Evolutionary conservation across 2,888 invertebrate species (phyloP), one percentile per base, ranked within the genome.

Genomic region (Pachycephus smyrnensis): DNA sequence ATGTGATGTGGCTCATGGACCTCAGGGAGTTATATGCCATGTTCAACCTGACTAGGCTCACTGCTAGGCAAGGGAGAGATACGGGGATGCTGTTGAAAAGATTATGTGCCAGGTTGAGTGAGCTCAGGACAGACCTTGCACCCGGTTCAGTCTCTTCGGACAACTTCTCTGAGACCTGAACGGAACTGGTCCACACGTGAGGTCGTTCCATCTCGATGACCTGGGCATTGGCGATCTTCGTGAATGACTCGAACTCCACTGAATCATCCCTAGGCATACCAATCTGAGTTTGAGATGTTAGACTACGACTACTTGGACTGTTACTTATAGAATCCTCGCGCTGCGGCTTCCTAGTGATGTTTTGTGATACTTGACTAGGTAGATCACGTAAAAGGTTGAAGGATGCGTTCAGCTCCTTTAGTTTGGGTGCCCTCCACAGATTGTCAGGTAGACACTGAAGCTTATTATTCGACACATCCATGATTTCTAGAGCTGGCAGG

Each of bases 391-490:
- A 92, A 77, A 97, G 94, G 93, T 99, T 99, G 88, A 98, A 95
- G 0, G 98, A 96, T 0, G 96, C 96, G 91, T 97, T 98, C 40
- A 98, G 92, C 91, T 98, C 98, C 77, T 97, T 94, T 74, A 99
- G 92, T 79, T 96, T 95, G 0, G 97, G 96, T 1, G 98, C 95
- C 23, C 94, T 92, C 98, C 98, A 99, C 93, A 99, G 92, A 82
- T 95, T 94, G 78, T 95, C 94, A 0, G 98, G 98, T 77, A 99
- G 92, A 75, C 94, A 92, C 82, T 97, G 96, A 77, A 99, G 92
- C 91, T 98, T 97, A 92, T 99, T 99, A 92, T 98, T 97, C 0
- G 98, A 97, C n/a, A 98, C 95, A 91, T 99, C 98, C 82, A 99
- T 93, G 2, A 96, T 95, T 15, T 94, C 93, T 69, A 99, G 92